phyloP scores from a whole-genome alignment of 2,113 vertebrate species.

The Prionailurus viverrinus region DNA sequence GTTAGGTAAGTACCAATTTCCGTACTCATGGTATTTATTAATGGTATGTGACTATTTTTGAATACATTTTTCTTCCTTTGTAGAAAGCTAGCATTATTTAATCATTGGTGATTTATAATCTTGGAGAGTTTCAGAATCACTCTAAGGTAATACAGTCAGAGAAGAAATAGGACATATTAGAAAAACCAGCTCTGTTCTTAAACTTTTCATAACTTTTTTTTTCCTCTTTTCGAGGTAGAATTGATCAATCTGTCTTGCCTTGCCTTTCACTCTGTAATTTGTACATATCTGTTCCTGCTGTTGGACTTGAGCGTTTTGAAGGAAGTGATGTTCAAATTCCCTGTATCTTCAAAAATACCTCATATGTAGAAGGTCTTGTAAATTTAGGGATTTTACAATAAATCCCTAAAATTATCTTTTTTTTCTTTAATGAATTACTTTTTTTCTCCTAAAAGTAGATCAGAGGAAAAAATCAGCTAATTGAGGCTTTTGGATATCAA shows the following conservation, averaged over 20 bases:
- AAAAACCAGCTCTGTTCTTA: neutral
- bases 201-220: neutral
- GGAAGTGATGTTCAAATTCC: neutral
- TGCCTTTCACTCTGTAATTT: neutral
- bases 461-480: conserved; percentile 57
- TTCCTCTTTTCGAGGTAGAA: neutral
- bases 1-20: neutral
- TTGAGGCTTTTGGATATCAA: conserved; percentile 35
- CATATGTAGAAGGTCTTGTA: neutral
- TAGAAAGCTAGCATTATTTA: neutral
- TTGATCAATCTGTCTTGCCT: neutral
- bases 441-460: conserved; percentile 63
- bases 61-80: neutral
- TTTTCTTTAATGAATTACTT: conserved; percentile 8
- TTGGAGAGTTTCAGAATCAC: neutral
- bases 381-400: neutral
- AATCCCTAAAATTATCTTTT: neutral
- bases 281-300: neutral
- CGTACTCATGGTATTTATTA: neutral
- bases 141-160: neutral
- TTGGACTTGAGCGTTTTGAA: neutral
- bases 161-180: neutral
- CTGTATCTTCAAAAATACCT: neutral
- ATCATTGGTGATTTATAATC: neutral
- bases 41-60: neutral